These are phyloP conservation scores for Petroica traversi DNA, from an alignment of 2,113 vertebrate species.

Conservation along the genomic window DNA sequence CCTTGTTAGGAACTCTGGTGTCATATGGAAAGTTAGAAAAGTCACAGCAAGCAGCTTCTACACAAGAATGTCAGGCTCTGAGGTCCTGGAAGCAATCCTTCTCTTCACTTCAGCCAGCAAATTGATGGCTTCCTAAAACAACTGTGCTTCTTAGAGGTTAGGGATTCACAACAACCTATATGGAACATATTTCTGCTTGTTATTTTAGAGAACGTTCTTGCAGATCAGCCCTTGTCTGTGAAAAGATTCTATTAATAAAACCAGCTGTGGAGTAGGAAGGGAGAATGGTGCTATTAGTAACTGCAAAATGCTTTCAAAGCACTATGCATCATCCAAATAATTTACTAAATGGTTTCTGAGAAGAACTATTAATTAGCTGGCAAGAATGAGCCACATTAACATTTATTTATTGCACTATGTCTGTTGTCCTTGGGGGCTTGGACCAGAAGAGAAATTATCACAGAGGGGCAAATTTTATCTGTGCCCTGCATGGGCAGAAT, in stretches of 20 bases:
- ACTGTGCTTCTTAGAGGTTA: neutral
- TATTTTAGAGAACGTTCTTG: constrained; percentile 17
- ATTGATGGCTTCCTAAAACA: neutral
- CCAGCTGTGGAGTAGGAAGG: constrained; percentile 40
- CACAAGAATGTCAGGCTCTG: neutral
- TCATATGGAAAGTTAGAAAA: neutral
- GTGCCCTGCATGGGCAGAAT: neutral
- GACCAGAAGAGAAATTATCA: neutral
- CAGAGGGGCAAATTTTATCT: neutral
- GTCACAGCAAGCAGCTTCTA: neutral
- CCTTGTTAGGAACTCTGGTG: neutral
- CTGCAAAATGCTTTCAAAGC: constrained; percentile 52
- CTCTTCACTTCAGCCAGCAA: neutral
- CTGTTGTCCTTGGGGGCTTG: neutral
- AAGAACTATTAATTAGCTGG: constrained; percentile 60
- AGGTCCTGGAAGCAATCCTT: neutral
- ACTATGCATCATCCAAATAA: constrained; percentile 51
- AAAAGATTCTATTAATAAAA: constrained; percentile 58
- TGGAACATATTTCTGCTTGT: neutral
- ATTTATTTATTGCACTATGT: neutral
- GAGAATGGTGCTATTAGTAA: constrained; percentile 39
- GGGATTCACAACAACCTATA: neutral
- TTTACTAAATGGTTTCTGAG: constrained; percentile 61
- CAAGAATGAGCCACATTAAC: constrained; percentile 17
- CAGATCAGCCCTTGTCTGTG: neutral